Base-by-base conservation (phyloP, 1,140 invertebrate genomes). In the Aporrectodea caliginosa region DNA sequence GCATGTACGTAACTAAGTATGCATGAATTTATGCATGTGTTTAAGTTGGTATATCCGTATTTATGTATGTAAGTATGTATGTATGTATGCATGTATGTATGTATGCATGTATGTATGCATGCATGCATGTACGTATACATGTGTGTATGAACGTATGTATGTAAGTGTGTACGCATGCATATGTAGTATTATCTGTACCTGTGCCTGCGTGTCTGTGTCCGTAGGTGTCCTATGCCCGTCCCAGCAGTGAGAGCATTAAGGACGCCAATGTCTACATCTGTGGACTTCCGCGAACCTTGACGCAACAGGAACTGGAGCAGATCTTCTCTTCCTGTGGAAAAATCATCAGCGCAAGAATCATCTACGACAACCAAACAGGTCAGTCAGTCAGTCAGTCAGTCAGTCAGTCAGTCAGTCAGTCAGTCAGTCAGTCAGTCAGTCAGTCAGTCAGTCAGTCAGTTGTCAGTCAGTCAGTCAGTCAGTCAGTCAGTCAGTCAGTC, bases 191-290 rank as follows among this genome's bases (percentile, higher is more conserved):
- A 58, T 6, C 6, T 22, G 43, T 6, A 22, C 43, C 22, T 58
- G 6, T 58, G 6, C 6, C 22, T 58, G 43, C 43, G 43, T 58
- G 43, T 58, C 6, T 58, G 43, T 30, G 6, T 73, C 71, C 71
- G 16, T 88, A 97, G 95, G 96, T 98, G 82, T 99, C 98, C 81
- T 97, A 96, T 90, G 98, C 98, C 82, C 92, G 98, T 86, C 98
- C 97, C 80, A 98, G 96, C 90, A 98, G 96, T 90, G 98, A 99
- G 91, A 95, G 95, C 85, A 99, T 99, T 88, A 99, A 99, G 90
- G 98, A 97, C 84, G 98, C 98, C 82, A 99, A 99, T 90, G 91
- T 99, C 79, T 99, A 99, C 90, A 97, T 99, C 78, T 98, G 96
- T 87, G 98, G 98, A 83, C 91, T 99, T 85, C 97, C 97, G 82